Conservation (phyloP, 2,797 vertebrate species). For the Takifugu ocellatus region DNA sequence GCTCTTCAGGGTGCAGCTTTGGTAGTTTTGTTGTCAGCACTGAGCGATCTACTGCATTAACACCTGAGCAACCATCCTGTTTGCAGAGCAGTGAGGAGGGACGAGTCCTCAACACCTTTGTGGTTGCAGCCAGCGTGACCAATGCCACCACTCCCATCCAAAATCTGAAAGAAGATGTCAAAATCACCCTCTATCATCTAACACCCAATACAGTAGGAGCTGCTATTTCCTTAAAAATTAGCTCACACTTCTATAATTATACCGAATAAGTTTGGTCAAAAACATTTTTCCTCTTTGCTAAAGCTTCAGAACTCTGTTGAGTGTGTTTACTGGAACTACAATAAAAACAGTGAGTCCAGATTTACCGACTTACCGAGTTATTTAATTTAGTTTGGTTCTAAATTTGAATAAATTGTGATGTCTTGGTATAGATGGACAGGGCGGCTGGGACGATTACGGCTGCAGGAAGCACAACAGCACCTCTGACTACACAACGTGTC, state of each 20-base stretch:
- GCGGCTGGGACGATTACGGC: constrained; percentile 84
- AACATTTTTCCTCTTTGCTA: constrained; percentile 14
- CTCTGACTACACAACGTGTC: constrained; percentile 81
- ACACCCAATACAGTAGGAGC: constrained; percentile 69
- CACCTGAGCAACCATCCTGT: no score
- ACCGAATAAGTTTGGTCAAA: background rate
- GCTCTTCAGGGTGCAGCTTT: constrained; percentile 78
- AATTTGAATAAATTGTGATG: background rate
- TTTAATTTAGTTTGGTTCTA: background rate
- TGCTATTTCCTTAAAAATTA: background rate
- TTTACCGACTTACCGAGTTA: background rate
- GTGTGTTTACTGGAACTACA: constrained; percentile 89
- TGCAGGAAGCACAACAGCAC: constrained; percentile 77
- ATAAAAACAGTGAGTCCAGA: constrained; percentile 71
- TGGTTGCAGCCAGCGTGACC: constrained; percentile 86
- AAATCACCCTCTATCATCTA: constrained; percentile 79
- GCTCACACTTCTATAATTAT: background rate
- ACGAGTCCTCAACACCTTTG: constrained; percentile 76
- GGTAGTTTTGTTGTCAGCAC: background rate
- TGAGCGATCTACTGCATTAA: no score
- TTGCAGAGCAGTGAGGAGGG: constrained; percentile 60
- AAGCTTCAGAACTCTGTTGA: constrained; percentile 69
- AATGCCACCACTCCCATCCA: constrained; percentile 68
- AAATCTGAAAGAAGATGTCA: constrained; percentile 77
- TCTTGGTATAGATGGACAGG: constrained; percentile 75